Evolutionary conservation across 2,797 vertebrate species (phyloP).

Genomic region (Oophaga sylvatica): DNA sequence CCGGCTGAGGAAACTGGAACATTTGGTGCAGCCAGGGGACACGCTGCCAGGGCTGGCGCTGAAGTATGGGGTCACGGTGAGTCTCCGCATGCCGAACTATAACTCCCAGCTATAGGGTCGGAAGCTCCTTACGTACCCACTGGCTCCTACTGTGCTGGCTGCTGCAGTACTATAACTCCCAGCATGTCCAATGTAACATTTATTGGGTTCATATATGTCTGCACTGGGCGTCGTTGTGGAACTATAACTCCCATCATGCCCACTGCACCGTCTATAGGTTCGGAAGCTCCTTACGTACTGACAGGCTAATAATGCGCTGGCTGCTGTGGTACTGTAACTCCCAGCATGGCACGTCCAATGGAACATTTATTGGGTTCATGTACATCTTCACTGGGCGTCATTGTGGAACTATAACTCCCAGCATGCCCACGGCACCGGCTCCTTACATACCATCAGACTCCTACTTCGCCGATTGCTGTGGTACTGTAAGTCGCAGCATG

Average conservation of each 20-base stretch:
- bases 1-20: conserved; percentile 76
- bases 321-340: neutral
- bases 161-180: neutral
- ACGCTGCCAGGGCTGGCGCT: conserved; percentile 87
- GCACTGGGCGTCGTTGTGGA: neutral
- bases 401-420: too few relatives aligned
- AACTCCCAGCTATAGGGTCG: too few relatives aligned
- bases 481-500: too few relatives aligned
- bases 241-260: neutral
- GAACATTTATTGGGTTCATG: neutral
- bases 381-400: too few relatives aligned
- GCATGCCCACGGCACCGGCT: too few relatives aligned
- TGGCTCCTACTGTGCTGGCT: neutral
- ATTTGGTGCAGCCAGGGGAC: conserved; percentile 82
- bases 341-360: neutral
- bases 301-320: neutral
- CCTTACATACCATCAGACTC: too few relatives aligned
- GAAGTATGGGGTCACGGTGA: conserved; percentile 91
- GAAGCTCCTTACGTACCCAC: too few relatives aligned
- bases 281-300: neutral
- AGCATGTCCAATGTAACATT: neutral
- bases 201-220: too few relatives aligned
- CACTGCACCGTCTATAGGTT: neutral
- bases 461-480: too few relatives aligned
- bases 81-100: conserved; percentile 63